Conservation (phyloP, 2,888 invertebrate genomes). For the Cryptocheilus praepositus region DNA sequence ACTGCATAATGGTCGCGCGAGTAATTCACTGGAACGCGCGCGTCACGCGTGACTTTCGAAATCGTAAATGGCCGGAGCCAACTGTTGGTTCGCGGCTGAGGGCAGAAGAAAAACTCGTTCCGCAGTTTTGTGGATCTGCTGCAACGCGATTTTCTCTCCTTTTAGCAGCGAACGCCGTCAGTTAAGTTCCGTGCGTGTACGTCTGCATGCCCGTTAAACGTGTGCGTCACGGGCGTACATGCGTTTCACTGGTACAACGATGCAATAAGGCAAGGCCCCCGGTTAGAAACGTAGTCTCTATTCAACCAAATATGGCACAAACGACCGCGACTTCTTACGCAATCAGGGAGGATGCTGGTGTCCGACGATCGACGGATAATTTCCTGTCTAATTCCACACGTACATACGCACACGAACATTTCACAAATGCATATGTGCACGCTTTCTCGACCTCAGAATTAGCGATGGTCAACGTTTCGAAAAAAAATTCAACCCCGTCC, state of each 20-base stretch:
- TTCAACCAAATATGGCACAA: constrained; percentile 49
- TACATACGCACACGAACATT: constrained; percentile 15
- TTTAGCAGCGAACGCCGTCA: constrained; percentile 17
- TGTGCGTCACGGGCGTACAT: too few relatives aligned
- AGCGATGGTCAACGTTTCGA: too few relatives aligned
- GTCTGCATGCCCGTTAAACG: too few relatives aligned
- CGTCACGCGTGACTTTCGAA: constrained; percentile 34
- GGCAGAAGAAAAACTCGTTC: constrained; percentile 26
- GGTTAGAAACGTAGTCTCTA: constrained; percentile 26
- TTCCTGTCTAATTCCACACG: constrained; percentile 41
- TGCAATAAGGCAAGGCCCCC: constrained; percentile 18
- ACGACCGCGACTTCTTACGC: constrained; percentile 44
- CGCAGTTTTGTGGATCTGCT: constrained; percentile 29
- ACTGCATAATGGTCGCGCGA: constrained; percentile 20
- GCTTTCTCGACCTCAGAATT: not conserved
- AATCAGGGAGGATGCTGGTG: constrained; percentile 16
- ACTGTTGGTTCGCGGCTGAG: not conserved
- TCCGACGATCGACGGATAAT: constrained; percentile 44
- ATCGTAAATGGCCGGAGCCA: constrained; percentile 23
- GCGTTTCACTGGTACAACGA: not conserved
- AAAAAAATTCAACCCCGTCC: too few relatives aligned
- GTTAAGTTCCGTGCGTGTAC: too few relatives aligned
- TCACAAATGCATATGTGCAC: constrained; percentile 21
- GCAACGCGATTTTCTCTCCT: constrained; percentile 34
- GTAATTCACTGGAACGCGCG: constrained; percentile 21